Percentiles rank a stretch among this genome's conserved stretches.
phyloP scores from a whole-genome alignment of 2,113 vertebrate genomes.

The Sclerurus mexicanus region DNA sequence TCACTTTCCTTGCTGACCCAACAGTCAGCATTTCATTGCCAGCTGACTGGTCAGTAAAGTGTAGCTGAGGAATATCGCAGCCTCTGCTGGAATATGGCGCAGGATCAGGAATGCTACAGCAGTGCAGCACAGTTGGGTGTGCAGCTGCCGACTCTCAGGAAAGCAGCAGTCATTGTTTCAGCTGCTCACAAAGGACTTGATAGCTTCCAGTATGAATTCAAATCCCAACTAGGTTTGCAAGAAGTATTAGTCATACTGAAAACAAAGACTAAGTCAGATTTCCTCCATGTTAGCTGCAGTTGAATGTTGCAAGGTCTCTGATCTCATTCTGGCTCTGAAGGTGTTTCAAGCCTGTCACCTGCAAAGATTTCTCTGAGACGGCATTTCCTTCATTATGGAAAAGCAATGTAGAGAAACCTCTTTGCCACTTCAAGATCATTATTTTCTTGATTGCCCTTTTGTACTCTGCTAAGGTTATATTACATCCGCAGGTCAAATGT shows the following conservation, averaged over 20 bases:
- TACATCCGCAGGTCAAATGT: background rate
- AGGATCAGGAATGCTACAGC: background rate
- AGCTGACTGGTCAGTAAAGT: accelerated
- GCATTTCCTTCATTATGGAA: background rate
- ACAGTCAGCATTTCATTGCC: background rate
- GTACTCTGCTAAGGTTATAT: background rate
- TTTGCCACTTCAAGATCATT: background rate
- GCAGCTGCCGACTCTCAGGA: background rate
- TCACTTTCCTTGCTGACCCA: background rate
- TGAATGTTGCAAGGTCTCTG: background rate
- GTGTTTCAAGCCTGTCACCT: background rate
- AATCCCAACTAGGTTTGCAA: background rate
- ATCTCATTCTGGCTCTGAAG: background rate
- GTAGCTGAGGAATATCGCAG: background rate
- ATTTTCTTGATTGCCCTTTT: background rate
- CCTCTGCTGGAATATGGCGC: accelerated
- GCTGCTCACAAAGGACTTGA: background rate
- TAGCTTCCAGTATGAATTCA: background rate
- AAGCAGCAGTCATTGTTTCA: background rate
- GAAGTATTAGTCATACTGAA: background rate
- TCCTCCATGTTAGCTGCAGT: background rate
- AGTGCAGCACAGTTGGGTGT: background rate
- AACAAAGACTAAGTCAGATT: background rate
- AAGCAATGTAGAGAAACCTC: background rate
- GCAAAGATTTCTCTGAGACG: background rate